phyloP scores from a whole-genome alignment of 1,140 invertebrate genomes.

The Drosophila cardini region DNA sequence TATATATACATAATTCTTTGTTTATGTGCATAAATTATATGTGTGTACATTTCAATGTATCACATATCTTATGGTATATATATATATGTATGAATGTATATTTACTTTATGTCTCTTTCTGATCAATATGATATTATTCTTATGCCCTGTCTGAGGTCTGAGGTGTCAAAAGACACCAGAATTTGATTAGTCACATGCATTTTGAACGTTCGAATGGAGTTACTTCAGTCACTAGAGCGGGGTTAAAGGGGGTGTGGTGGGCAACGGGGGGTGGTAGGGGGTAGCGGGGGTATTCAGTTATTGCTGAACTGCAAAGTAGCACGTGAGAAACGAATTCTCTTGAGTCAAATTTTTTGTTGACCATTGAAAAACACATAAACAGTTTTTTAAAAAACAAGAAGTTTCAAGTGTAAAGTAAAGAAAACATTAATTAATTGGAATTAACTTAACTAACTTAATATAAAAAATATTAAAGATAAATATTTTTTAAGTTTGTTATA shows the following conservation, averaged over 20 bases:
- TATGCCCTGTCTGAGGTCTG: constrained; percentile 46
- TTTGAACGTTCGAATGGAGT: not conserved
- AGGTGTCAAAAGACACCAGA: constrained; percentile 74
- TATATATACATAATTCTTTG: no score
- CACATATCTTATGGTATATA: constrained; percentile 39
- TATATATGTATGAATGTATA: constrained; percentile 42
- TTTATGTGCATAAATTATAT: not conserved
- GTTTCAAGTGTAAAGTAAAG: constrained; percentile 4
- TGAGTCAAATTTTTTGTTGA: constrained; percentile 20
- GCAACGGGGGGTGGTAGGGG: not conserved
- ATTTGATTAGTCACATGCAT: constrained; percentile 75
- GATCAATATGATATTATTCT: constrained; percentile 59
- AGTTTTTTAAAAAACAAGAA: constrained; percentile 8
- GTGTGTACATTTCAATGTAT: constrained; percentile 31
- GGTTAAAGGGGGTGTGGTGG: not conserved
- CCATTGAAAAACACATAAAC: constrained; percentile 7
- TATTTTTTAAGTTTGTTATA: no score
- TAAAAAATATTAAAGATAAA: no score
- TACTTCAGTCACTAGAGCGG: constrained; percentile 6
- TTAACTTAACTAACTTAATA: no score
- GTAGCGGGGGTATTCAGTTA: not conserved
- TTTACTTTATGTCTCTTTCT: constrained; percentile 70
- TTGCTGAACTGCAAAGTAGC: constrained; percentile 66
- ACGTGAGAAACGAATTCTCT: constrained; percentile 62
- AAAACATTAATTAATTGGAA: constrained; percentile 18